Base-by-base conservation (phyloP, 1,140 invertebrate genomes). In the Thrips palmi region DNA sequence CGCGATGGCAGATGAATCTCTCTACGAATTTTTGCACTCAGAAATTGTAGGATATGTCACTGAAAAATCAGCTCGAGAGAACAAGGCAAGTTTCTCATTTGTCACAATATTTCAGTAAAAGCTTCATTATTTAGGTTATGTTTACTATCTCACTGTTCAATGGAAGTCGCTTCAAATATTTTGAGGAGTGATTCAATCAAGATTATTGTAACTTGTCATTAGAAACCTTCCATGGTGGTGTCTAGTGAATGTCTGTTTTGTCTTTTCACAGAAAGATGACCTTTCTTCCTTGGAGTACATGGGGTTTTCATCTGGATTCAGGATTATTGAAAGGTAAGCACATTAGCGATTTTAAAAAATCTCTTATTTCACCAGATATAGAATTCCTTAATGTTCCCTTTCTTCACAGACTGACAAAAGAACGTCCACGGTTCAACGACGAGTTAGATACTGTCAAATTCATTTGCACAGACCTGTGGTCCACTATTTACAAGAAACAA, bases 381-480 rank as follows among this genome's bases (percentile, higher is more conserved):
- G 29, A 35, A 15, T 39, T 15, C n/a, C 33, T 6, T 40, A 30
- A 20, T 31, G 36, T 15, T 41, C 37, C 30, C 31, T 37, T 41
- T 53, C 50, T 35, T n/a, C n/a, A n/a, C 38, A 74, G 87, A 45
- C 62, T 93, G 34, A 91, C 89, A 0, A 77, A 83, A 56, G 92
- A 97, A 53, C 81, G 78, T 61, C 71, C 84, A 2, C 64, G 91
- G 39, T 96, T 97, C 53, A 93, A 96, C 63, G 89, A 97, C 64
- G 94, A 98, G 60, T 55, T 98, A 22, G 94, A 98, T 48, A 92
- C 86, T 17, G 87, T 98, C 64, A 98, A 98, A 58, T 98, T 97
- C 49, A 88, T 98, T 27, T 98, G 94, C 53, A 98, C 94, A 45
- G 94, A 98, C 54, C 94, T 97, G 52, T 98, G 94, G 94, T 80